Evolutionary conservation across 2,888 invertebrate genomes (phyloP).

Genomic region (Amphiduros pacificus): DNA sequence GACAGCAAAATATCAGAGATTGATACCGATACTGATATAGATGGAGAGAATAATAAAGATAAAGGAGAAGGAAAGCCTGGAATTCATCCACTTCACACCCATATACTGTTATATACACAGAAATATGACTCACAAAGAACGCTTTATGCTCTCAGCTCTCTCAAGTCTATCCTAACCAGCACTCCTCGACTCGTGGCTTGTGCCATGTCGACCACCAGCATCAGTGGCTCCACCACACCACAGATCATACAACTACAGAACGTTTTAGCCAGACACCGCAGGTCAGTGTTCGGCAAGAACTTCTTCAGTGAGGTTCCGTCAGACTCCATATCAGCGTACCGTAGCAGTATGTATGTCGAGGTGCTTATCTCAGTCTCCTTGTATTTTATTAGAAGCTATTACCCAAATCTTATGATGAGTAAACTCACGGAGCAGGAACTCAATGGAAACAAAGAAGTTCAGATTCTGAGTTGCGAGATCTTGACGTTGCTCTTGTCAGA

Average conservation of each 20-base stretch:
- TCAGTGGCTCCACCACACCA: constrained; percentile 61
- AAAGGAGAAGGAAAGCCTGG: constrained; percentile 21
- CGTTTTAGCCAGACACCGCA: constrained; percentile 74
- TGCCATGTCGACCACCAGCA: constrained; percentile 75
- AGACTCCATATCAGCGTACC: constrained; percentile 71
- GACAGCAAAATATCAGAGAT: constrained; percentile 6
- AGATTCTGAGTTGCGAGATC: constrained; percentile 75
- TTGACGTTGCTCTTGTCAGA: constrained; percentile 74
- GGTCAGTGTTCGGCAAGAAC: constrained; percentile 73
- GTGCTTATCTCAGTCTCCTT: constrained; percentile 73
- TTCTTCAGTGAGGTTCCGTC: constrained; percentile 61
- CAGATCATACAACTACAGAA: constrained; percentile 64
- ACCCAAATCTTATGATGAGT: constrained; percentile 72
- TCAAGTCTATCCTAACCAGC: constrained; percentile 73
- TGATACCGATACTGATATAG: background rate
- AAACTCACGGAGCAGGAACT: constrained; percentile 70
- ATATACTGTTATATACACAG: constrained; percentile 76
- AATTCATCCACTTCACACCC: constrained; percentile 79
- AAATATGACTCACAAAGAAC: constrained; percentile 76
- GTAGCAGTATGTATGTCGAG: constrained; percentile 81
- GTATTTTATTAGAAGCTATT: constrained; percentile 80
- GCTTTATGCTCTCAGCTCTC: constrained; percentile 73
- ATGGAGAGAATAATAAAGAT: constrained; percentile 8
- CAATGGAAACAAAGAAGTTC: constrained; percentile 74
- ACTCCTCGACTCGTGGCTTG: constrained; percentile 76